phyloP scores from a whole-genome alignment of 2,888 invertebrate species.

The Linhomoeus sp. region DNA sequence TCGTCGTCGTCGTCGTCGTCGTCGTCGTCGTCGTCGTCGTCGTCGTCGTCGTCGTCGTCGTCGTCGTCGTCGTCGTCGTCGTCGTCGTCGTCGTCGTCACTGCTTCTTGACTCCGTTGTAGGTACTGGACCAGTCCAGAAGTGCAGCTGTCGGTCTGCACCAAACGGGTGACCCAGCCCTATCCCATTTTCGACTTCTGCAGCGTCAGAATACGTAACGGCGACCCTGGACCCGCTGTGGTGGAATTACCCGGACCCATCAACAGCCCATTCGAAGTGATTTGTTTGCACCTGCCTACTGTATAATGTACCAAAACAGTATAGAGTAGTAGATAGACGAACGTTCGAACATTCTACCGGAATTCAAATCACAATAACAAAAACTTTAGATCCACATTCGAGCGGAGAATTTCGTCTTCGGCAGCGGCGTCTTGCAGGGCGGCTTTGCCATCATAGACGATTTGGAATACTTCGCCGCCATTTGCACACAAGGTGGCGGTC shows the following conservation, averaged over 20 bases:
- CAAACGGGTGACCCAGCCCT: conserved; percentile 11
- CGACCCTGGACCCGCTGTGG: conserved; percentile 24
- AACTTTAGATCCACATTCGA: conserved; percentile 17
- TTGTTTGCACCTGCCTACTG: not conserved
- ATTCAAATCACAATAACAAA: not conserved
- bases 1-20: too few relatives aligned
- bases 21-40: too few relatives aligned
- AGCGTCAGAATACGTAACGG: conserved; percentile 16
- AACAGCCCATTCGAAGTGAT: conserved; percentile 18
- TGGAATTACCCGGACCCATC: conserved; percentile 19
- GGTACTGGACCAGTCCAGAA: conserved; percentile 24
- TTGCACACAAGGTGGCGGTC: conserved; percentile 10
- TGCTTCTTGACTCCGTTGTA: too few relatives aligned
- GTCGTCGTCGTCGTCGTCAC: too few relatives aligned
- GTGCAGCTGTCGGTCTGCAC: conserved; percentile 19
- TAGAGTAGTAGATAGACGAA: too few relatives aligned
- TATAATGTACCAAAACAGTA: too few relatives aligned
- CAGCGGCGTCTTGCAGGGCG: conserved; percentile 13
- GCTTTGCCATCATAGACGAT: conserved; percentile 24
- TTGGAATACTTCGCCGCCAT: conserved; percentile 21
- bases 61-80: too few relatives aligned
- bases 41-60: too few relatives aligned
- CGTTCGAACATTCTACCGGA: too few relatives aligned
- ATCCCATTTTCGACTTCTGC: conserved; percentile 21
- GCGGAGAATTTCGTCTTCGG: conserved; percentile 22